Evolutionary conservation across 2,888 invertebrate genomes (phyloP).

Genomic region (Acanthosepion esculentum): DNA sequence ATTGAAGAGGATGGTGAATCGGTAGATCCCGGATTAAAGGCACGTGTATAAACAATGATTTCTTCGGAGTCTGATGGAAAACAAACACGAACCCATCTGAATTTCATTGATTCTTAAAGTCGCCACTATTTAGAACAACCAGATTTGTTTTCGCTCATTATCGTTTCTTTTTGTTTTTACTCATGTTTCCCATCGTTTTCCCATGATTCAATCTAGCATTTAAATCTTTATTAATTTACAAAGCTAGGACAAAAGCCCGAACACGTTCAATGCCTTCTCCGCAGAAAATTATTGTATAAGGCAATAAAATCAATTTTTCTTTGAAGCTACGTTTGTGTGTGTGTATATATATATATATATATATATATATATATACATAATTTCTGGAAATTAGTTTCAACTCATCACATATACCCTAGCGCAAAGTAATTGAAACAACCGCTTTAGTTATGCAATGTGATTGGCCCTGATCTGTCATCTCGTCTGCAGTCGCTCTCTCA

Average conservation of each 20-base stretch:
- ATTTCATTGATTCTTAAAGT: not conserved
- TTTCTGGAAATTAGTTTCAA: too few species aligned
- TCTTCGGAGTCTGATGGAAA: not conserved
- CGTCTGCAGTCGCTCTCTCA: too few species aligned
- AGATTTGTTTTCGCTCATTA: conserved; percentile 22
- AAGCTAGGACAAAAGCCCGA: not conserved
- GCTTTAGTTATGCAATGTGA: too few species aligned
- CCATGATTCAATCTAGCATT: not conserved
- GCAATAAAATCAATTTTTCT: not conserved
- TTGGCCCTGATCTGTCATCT: too few species aligned
- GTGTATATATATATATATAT: too few species aligned
- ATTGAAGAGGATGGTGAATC: not conserved
- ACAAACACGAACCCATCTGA: not conserved
- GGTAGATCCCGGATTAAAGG: not conserved
- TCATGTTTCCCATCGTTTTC: not conserved
- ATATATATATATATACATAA: too few species aligned
- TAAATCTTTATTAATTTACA: not conserved
- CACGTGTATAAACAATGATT: conserved; percentile 2
- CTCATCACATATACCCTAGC: too few species aligned
- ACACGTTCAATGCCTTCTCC: not conserved
- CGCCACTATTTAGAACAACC: not conserved
- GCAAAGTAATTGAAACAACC: too few species aligned
- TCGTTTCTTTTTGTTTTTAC: not conserved
- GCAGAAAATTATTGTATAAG: not conserved
- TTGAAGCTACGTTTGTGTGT: too few species aligned